phyloP scores from a whole-genome alignment of 2,888 invertebrate species.

The Luperina nickerlii region DNA sequence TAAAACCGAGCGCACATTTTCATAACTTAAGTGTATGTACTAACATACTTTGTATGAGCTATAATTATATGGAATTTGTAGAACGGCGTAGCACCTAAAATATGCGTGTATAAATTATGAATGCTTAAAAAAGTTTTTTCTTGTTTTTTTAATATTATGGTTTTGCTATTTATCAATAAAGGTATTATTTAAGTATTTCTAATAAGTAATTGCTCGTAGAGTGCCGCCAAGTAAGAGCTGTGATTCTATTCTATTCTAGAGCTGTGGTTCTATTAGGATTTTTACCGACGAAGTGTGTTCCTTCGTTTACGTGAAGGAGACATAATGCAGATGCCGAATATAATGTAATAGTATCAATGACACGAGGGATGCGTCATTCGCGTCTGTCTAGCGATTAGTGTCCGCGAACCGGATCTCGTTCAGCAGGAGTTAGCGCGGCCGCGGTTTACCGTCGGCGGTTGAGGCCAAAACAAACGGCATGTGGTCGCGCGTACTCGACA shows the following conservation, averaged over 20 bases:
- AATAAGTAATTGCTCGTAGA: too few relatives aligned
- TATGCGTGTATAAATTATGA: not conserved
- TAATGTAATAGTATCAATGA: conserved; percentile 33
- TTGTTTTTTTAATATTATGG: not conserved
- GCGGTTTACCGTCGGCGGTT: conserved; percentile 69
- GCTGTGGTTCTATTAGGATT: not conserved
- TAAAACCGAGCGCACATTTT: conserved; percentile 71
- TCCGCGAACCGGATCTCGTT: conserved; percentile 43
- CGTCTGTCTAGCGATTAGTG: conserved; percentile 30
- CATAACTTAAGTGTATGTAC: conserved; percentile 63
- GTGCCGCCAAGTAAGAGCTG: not conserved
- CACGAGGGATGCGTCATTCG: conserved; percentile 35
- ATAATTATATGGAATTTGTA: conserved; percentile 19
- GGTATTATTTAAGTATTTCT: not conserved
- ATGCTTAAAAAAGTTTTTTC: not conserved
- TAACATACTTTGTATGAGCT: conserved; percentile 12
- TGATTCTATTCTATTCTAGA: not conserved
- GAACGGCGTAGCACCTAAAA: not conserved
- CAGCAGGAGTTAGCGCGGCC: conserved; percentile 41
- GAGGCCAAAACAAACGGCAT: conserved; percentile 89
- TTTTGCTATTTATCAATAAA: not conserved
- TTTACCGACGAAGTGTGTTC: not conserved
- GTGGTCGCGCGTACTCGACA: conserved; percentile 90
- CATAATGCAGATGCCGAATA: not conserved
- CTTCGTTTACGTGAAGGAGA: not conserved